Evolutionary conservation across 2,888 invertebrate genomes (phyloP), one percentile per base, ranked within the genome.

Genomic region (Peribatodes rhomboidaria): DNA sequence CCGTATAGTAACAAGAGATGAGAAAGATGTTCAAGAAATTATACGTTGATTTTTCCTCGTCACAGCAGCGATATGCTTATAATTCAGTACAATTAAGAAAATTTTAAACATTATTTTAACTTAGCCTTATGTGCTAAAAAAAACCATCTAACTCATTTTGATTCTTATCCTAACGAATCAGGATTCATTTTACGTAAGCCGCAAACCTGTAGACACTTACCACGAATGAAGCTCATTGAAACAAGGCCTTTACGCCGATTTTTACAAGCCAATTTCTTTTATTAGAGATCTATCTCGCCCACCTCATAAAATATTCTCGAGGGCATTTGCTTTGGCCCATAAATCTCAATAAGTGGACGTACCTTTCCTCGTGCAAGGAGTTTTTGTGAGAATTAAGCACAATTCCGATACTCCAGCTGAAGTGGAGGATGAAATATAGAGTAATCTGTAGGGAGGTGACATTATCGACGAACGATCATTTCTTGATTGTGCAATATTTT

Each of bases 371-470:
- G 65, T 44, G 64, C 46, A 42, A 54, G 67, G 64, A 68, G 66
- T 69, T 76, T 74, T 75, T 74, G 73, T 65, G 65, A 67, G 77
- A 80, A 80, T 82, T 81, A 79, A 77, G 78, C 68, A 73, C 79
- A 76, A 75, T 78, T 67, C 73, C 75, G 63, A 81, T 80, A 82
- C 70, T 65, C 41, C 33, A 42, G 65, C 55, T 60, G 65, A 65
- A 65, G 60, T 61, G 60, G 65, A 46, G 44, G 39, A 46, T 65
- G 39, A 65, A 65, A 61, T 65, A 56, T 65, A 22, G 52, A 61
- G 60, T 61, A 57, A 65, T 44, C 56, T 60, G 27, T 55, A 49
- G 64, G 54, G 55, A 50, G 13, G 59, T 13, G 42, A 50, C 27
- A 44, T 27, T 55, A 64, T 54, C 56, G 52, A 57, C 22, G 14